phyloP scores from a whole-genome alignment of 2,888 invertebrate species.

The Conomelus anceps region DNA sequence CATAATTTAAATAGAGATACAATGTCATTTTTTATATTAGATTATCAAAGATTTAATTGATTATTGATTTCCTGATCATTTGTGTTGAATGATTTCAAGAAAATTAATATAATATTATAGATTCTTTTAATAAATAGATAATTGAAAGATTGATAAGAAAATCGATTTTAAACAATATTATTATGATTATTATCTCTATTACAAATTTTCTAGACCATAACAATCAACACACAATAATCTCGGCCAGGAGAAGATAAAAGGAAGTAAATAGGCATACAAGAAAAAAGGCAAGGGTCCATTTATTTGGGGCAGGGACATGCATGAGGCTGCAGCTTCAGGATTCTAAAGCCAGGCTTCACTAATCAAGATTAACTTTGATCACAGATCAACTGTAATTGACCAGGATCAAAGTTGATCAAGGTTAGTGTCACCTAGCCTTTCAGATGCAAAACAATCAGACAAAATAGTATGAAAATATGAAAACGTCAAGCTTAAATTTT shows the following conservation, averaged over 20 bases:
- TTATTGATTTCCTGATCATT: no score
- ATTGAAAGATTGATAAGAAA: no score
- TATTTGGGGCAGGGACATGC: not conserved
- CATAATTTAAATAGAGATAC: no score
- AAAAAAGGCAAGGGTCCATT: not conserved
- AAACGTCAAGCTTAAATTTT: not conserved
- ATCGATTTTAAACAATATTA: no score
- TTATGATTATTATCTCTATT: no score
- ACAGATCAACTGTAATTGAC: not conserved
- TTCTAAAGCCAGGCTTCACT: not conserved
- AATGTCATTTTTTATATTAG: no score
- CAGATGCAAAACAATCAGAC: not conserved
- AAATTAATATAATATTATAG: no score
- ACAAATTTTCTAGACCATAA: not conserved
- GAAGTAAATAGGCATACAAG: not conserved
- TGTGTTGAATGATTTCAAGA: no score
- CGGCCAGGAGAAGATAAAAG: not conserved
- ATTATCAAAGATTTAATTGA: no score
- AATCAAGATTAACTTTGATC: not conserved
- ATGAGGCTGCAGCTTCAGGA: not conserved
- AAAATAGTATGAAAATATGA: not conserved
- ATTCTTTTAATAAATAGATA: no score
- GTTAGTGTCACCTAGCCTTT: not conserved
- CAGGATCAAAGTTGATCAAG: not conserved
- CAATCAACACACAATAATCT: not conserved